These are phyloP conservation scores for Zophobas atratus DNA, from an alignment of 1,140 invertebrate genomes.

Conservation along the genomic window DNA sequence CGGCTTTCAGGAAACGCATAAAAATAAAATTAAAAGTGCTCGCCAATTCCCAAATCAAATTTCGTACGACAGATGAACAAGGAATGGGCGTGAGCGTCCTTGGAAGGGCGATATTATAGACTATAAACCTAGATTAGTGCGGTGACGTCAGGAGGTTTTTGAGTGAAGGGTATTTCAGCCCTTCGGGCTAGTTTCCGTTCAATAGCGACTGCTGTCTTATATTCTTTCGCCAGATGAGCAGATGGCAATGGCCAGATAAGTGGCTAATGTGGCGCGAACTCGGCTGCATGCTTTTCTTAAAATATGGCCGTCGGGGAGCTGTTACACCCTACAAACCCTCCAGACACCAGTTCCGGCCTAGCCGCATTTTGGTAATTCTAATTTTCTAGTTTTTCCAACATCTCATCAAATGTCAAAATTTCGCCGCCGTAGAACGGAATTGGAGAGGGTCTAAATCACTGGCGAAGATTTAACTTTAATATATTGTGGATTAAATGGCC, in stretches of 20 bases:
- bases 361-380: conserved; percentile 11
- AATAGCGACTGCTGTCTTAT: conserved; percentile 39
- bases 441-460: conserved; percentile 42
- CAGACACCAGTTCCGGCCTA: conserved; percentile 29
- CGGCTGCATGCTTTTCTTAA: conserved; percentile 43
- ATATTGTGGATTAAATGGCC: conserved; percentile 47
- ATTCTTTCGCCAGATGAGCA: conserved; percentile 51
- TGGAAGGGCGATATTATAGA: conserved; percentile 37
- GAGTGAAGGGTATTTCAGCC: conserved; percentile 16
- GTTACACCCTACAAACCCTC: conserved; percentile 9
- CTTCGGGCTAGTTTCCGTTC: conserved; percentile 31
- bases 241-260: conserved; percentile 51
- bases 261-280: conserved; percentile 49
- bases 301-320: conserved; percentile 24
- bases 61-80: conserved; percentile 30
- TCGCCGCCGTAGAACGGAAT: conserved; percentile 20
- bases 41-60: conserved; percentile 42
- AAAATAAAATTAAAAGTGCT: conserved; percentile 43
- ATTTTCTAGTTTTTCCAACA: conserved; percentile 32
- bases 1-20: conserved; percentile 1
- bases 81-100: conserved; percentile 36
- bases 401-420: conserved; percentile 42
- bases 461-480: conserved; percentile 41
- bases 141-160: conserved; percentile 43
- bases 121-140: conserved; percentile 48